Percentiles rank a stretch among this genome's conserved stretches.
Evolutionary conservation across 2,888 invertebrate genomes (phyloP).

Genomic region (Acholoe squamosa): DNA sequence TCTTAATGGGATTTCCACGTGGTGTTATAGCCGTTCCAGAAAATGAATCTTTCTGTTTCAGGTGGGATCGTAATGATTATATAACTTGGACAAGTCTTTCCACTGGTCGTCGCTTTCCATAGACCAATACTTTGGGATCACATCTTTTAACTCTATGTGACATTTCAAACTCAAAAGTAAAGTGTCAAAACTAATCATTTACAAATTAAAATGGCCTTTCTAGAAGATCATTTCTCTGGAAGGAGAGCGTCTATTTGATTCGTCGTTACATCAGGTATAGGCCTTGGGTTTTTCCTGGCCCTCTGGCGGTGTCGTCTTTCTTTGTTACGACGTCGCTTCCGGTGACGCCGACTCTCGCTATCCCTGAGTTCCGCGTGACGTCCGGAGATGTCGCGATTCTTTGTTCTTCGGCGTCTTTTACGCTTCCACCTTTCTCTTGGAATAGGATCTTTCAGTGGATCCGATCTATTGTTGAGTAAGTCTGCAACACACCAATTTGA

Average conservation of each 20-base stretch:
- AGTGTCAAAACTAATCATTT: no score
- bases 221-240: not conserved
- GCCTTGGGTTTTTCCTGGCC: not conserved
- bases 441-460: slow-evolving; percentile 15
- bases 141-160: no score
- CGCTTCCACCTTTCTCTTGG: slow-evolving; percentile 35
- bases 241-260: slow-evolving; percentile 49
- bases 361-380: slow-evolving; percentile 44
- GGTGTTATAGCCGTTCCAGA: no score
- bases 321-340: slow-evolving; percentile 55
- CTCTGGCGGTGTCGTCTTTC: slow-evolving; percentile 16
- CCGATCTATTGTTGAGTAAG: slow-evolving; percentile 48
- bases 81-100: no score
- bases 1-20: no score
- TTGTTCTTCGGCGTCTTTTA: slow-evolving; percentile 14
- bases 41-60: no score
- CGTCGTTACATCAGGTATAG: slow-evolving; percentile 55
- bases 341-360: not conserved
- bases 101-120: no score
- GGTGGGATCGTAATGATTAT: no score
- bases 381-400: slow-evolving; percentile 22
- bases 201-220: not conserved
- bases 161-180: no score
- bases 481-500: not conserved
- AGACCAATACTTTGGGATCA: no score